Conservation (phyloP, 2,113 vertebrate species). For the Lepisosteus osseus region DNA sequence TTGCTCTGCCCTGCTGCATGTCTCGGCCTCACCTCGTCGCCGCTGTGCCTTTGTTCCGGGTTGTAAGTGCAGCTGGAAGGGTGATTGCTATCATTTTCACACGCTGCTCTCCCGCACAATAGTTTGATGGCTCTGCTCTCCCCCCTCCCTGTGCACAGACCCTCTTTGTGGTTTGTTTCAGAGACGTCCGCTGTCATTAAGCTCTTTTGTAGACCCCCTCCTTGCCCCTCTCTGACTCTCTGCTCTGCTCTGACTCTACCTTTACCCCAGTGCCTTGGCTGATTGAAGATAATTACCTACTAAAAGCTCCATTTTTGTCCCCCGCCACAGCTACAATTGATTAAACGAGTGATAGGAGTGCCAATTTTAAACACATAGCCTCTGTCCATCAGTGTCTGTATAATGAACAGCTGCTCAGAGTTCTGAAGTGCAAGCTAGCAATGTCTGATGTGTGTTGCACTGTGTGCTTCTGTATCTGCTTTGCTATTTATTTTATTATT, state of each 20-base stretch:
- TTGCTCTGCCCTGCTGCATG: not conserved
- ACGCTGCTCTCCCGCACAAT: slow-evolving; percentile 16
- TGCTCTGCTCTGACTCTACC: not conserved
- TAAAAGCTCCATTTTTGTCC: slow-evolving; percentile 58
- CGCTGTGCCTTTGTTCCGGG: slow-evolving; percentile 26
- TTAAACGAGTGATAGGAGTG: slow-evolving; percentile 50
- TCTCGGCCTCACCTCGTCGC: slow-evolving; percentile 22
- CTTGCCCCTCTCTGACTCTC: not conserved
- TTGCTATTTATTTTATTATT: too few relatives aligned
- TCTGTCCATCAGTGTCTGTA: slow-evolving; percentile 6
- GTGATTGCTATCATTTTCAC: slow-evolving; percentile 33
- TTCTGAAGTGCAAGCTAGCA: not conserved
- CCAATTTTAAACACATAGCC: slow-evolving; percentile 42
- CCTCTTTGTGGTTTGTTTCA: slow-evolving; percentile 14
- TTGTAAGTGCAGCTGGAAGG: slow-evolving; percentile 18
- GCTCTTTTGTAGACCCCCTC: not conserved
- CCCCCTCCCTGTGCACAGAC: slow-evolving; percentile 9
- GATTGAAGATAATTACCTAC: slow-evolving; percentile 59
- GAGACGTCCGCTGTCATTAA: slow-evolving; percentile 22
- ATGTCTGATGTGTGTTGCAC: too few relatives aligned
- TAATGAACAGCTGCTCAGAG: not conserved
- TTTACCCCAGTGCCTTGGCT: slow-evolving; percentile 32
- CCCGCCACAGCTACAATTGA: slow-evolving; percentile 69
- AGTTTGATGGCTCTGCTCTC: not conserved
- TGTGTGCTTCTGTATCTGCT: too few relatives aligned